phyloP scores from a whole-genome alignment of 1,140 invertebrate genomes.

The Heliconius nattereri region DNA sequence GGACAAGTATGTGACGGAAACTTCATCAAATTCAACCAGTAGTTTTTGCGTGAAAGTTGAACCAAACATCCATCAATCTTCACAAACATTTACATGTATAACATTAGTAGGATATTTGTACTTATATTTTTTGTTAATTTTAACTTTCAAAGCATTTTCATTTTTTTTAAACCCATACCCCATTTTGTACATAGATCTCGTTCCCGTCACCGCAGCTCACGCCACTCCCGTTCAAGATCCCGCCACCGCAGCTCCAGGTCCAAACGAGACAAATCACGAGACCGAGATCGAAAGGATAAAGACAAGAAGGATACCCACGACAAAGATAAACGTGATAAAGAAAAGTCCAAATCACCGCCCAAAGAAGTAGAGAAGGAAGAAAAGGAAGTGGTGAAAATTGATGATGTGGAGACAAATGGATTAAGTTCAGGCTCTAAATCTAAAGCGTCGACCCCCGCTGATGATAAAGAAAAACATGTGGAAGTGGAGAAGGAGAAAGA shows the following conservation, averaged over 20 bases:
- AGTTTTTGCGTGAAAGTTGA: too few relatives aligned
- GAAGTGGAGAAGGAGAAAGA: slow-evolving; percentile 49
- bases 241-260: slow-evolving; percentile 85
- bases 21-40: too few relatives aligned
- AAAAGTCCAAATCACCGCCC: slow-evolving; percentile 62
- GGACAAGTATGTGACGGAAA: too few relatives aligned
- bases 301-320: slow-evolving; percentile 58
- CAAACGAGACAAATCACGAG: slow-evolving; percentile 75
- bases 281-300: slow-evolving; percentile 63
- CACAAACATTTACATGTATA: too few relatives aligned
- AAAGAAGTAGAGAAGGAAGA: slow-evolving; percentile 55
- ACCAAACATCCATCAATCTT: too few relatives aligned
- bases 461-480: slow-evolving; percentile 53
- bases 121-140: not conserved
- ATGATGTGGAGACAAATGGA: slow-evolving; percentile 62
- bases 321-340: slow-evolving; percentile 53
- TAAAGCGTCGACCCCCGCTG: slow-evolving; percentile 67
- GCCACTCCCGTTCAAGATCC: slow-evolving; percentile 82
- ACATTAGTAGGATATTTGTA: not conserved
- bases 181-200: slow-evolving; percentile 79
- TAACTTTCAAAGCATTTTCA: not conserved
- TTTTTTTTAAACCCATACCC: slow-evolving; percentile 11
- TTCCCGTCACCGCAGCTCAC: slow-evolving; percentile 83
- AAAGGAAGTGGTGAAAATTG: slow-evolving; percentile 51
- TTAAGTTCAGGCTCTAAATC: slow-evolving; percentile 69